phyloP scores from a whole-genome alignment of 2,113 vertebrate species.

The Chamaetylas fuelleborni region DNA sequence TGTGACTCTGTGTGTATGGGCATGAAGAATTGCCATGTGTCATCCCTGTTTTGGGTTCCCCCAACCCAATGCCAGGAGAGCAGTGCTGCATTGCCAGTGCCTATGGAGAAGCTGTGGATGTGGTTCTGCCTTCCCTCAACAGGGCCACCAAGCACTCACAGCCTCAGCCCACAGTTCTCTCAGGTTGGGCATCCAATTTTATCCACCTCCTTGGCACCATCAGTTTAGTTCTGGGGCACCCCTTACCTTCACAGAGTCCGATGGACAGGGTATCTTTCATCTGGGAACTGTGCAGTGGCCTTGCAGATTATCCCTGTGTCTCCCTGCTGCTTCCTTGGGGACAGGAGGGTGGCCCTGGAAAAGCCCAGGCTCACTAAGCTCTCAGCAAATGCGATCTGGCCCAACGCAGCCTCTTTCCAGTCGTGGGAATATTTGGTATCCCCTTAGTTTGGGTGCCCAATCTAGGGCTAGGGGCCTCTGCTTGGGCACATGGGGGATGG shows the following conservation, averaged over 20 bases:
- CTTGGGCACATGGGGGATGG: rapidly evolving
- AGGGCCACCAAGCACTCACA: rapidly evolving
- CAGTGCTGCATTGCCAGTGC: not conserved
- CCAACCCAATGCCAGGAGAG: not conserved
- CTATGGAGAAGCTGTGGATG: not conserved
- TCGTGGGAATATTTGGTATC: not conserved
- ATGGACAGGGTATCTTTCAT: not conserved
- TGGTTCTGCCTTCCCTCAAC: not conserved
- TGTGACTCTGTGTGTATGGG: not conserved
- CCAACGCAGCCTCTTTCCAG: not conserved
- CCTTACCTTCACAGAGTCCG: rapidly evolving
- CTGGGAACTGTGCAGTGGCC: not conserved
- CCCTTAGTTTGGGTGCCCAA: not conserved
- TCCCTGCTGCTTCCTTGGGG: not conserved
- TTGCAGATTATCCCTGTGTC: not conserved
- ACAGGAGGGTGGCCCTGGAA: not conserved
- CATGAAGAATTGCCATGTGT: not conserved
- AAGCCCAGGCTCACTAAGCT: not conserved
- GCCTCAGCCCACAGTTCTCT: rapidly evolving
- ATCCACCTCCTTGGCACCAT: not conserved
- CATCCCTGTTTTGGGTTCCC: rapidly evolving
- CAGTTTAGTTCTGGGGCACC: not conserved
- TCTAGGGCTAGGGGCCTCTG: not conserved
- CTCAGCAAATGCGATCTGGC: rapidly evolving
- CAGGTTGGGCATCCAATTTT: not conserved